Conservation (phyloP, 2,888 invertebrate genomes). For the Eupithecia subfuscata region DNA sequence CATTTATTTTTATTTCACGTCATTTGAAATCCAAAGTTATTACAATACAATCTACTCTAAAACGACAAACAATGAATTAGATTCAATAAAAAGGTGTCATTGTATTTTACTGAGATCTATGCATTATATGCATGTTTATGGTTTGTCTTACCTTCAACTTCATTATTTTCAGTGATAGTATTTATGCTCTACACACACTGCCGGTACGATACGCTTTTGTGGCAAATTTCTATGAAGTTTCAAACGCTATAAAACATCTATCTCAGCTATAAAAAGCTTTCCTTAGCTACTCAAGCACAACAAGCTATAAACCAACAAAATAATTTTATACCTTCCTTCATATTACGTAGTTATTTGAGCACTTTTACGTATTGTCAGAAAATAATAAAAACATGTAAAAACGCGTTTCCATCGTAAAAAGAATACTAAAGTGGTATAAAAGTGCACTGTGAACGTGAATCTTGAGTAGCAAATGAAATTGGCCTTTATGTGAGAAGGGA, state of each 20-base stretch:
- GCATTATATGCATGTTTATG: no score
- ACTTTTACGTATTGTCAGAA: neutral
- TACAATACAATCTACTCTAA: no score
- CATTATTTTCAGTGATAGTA: no score
- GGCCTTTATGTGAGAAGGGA: neutral
- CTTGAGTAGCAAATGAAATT: neutral
- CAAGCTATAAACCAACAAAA: neutral
- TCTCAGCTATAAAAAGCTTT: neutral
- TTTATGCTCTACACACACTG: no score
- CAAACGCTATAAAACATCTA: neutral
- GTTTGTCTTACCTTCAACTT: no score
- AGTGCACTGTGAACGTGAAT: neutral
- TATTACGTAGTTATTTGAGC: neutral
- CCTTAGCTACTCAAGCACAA: neutral
- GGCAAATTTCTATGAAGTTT: neutral
- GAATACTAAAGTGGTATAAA: neutral
- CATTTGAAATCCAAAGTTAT: neutral
- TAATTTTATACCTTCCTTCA: neutral
- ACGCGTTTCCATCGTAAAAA: neutral
- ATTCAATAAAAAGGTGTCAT: no score
- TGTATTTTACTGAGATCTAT: no score
- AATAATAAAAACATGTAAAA: no score
- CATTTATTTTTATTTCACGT: no score
- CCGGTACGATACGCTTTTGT: neutral
- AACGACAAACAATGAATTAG: no score